Base-by-base conservation (phyloP, 2,888 invertebrate genomes). In the Tetheella fluctuosa region DNA sequence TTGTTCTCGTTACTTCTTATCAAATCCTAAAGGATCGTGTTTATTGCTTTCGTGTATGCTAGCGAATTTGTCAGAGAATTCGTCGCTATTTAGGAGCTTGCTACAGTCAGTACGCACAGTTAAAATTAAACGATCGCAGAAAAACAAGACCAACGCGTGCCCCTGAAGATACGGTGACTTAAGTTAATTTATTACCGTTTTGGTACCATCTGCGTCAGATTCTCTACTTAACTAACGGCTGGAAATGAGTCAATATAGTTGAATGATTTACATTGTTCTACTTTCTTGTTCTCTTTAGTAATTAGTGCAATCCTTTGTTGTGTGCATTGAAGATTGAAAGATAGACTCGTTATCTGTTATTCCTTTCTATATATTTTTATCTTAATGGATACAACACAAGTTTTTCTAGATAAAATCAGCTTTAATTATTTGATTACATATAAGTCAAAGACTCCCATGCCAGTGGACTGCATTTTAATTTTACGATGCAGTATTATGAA, bases 401-500 rank as follows among this genome's bases (percentile, higher is more conserved):
- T 20, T 48, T 20, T 20, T 48, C 17, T 2, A 20, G 48, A 20
- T 20, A 20, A 48, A 8, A 48, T 48, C 48, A 20, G 48, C 7
- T 20, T n/a, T 48, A 20, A 20, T 48, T 20, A 48, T 20, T 53
- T 54, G 34, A 34, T 54, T 20, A 54, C 42, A 48, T 34, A 30
- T 34, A 55, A 12, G 17, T 48, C 54, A 79, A 76, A 75, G 72
- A 59, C 76, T 77, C 70, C 71, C 76, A 81, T 76, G 67, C 76
- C 77, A 76, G 80, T 73, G 77, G 80, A 84, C 78, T 82, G 82
- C 80, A 77, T 77, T 83, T 80, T 81, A 80, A 83, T 85, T 89
- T 86, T 83, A 85, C 80, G 82, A 85, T 77, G 78, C 71, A 76
- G 73, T 74, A 34, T 73, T 79, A 81, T 88, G 86, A 89, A 83